phyloP scores from a whole-genome alignment of 1,140 invertebrate genomes.

The Drosophila mojavensis region DNA sequence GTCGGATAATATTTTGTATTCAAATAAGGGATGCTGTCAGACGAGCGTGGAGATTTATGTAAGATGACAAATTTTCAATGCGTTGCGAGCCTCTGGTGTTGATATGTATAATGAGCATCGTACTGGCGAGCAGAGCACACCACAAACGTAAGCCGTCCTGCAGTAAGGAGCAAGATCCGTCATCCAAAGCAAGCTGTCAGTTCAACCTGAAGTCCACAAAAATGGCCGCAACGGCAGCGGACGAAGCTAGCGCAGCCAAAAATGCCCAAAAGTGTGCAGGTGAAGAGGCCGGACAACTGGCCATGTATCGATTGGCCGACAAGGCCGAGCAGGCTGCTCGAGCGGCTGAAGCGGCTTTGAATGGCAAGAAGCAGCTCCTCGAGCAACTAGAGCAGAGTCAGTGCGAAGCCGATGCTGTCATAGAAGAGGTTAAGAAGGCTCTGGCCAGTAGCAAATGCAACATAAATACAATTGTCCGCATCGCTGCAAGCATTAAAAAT shows the following conservation, averaged over 20 bases:
- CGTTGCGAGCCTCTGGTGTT: conserved; percentile 24
- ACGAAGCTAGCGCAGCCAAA: conserved; percentile 31
- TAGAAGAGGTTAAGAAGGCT: conserved; percentile 29
- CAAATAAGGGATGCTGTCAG: neutral
- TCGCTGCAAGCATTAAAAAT: neutral
- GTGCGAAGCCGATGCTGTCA: conserved; percentile 4
- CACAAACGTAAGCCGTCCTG: neutral
- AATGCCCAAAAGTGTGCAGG: conserved; percentile 30
- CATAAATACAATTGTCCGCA: neutral
- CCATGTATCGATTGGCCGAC: conserved; percentile 33
- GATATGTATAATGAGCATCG: conserved; percentile 31
- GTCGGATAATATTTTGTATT: neutral
- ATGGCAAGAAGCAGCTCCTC: conserved; percentile 39
- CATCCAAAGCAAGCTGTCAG: neutral
- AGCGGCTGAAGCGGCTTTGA: conserved; percentile 29
- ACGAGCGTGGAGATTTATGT: conserved; percentile 37
- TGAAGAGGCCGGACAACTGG: conserved; percentile 5
- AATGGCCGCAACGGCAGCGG: conserved; percentile 24
- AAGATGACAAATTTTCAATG: conserved; percentile 48
- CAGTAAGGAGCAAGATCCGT: neutral
- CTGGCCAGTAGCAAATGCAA: neutral
- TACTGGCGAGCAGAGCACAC: conserved; percentile 12
- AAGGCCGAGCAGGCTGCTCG: conserved; percentile 34
- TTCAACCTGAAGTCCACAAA: conserved; percentile 26
- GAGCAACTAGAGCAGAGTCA: conserved; percentile 19